These are phyloP conservation scores for Synergus japonicus DNA, from an alignment of 2,888 invertebrate genomes.

Conservation along the genomic window DNA sequence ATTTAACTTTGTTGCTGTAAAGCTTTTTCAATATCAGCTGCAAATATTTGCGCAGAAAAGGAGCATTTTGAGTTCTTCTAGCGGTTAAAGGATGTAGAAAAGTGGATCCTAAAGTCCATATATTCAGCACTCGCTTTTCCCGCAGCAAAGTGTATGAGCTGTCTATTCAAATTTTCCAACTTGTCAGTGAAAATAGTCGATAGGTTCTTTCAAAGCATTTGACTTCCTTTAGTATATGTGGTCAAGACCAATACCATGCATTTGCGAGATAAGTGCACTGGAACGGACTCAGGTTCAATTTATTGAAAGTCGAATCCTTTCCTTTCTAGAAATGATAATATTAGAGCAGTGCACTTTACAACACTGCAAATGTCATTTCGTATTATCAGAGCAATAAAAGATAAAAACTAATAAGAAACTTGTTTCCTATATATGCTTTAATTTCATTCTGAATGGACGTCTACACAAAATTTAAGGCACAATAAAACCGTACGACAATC, in stretches of 20 bases:
- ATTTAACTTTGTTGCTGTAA: background rate
- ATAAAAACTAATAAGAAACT: background rate
- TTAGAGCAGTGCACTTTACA: background rate
- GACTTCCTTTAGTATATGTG: constrained; percentile 30
- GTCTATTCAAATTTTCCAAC: constrained; percentile 37
- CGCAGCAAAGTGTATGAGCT: constrained; percentile 28
- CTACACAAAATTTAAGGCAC: constrained; percentile 4
- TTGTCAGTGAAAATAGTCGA: constrained; percentile 26
- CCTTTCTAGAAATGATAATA: constrained; percentile 7
- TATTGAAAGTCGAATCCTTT: constrained; percentile 33
- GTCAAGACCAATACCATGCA: constrained; percentile 36
- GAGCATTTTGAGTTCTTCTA: background rate
- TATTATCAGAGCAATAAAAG: background rate
- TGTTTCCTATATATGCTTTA: too few relatives aligned
- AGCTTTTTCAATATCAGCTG: background rate
- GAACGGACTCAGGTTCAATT: constrained; percentile 34
- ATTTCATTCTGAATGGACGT: background rate
- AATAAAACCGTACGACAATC: background rate
- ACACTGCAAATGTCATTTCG: background rate
- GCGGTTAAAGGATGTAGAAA: constrained; percentile 8
- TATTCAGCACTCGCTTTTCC: constrained; percentile 15
- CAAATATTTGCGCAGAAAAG: constrained; percentile 4
- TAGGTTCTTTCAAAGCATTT: constrained; percentile 29
- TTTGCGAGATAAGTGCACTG: constrained; percentile 16
- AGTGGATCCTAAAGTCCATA: constrained; percentile 2